Percentiles rank a stretch among this genome's conserved stretches.
Conservation (phyloP, 2,888 invertebrate genomes). For the Himalopsyche japonica region DNA sequence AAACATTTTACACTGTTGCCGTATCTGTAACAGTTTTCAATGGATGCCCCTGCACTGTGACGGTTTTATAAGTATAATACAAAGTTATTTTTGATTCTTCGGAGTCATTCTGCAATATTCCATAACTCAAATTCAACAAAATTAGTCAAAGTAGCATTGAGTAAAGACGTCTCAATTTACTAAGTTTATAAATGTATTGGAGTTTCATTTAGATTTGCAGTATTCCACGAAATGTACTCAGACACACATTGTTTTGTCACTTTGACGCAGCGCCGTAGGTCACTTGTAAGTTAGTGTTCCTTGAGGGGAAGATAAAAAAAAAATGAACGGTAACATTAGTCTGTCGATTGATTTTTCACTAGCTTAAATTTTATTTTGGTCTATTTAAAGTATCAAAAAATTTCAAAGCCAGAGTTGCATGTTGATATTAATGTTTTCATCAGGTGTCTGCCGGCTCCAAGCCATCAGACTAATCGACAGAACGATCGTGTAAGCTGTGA, state of each 20-base stretch:
- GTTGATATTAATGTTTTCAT: background rate
- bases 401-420: background rate
- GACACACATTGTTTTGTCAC: background rate
- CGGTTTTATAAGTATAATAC: too few relatives aligned
- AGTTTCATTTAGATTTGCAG: background rate
- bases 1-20: too few relatives aligned
- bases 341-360: background rate
- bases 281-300: background rate
- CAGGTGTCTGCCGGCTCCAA: background rate
- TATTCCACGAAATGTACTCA: background rate
- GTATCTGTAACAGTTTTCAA: too few relatives aligned
- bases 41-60: too few relatives aligned
- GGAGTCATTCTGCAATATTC: too few relatives aligned
- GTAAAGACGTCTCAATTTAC: background rate
- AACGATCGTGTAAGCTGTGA: background rate
- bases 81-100: too few relatives aligned
- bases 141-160: too few relatives aligned
- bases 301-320: background rate
- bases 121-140: too few relatives aligned
- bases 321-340: background rate
- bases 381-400: background rate
- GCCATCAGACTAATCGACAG: background rate
- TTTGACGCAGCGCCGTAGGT: background rate
- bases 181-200: too few relatives aligned
- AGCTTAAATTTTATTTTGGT: background rate